Evolutionary conservation across 2,797 vertebrate species (phyloP), one percentile per base, ranked within the genome.

Genomic region (Pseudopleuronectes americanus): DNA sequence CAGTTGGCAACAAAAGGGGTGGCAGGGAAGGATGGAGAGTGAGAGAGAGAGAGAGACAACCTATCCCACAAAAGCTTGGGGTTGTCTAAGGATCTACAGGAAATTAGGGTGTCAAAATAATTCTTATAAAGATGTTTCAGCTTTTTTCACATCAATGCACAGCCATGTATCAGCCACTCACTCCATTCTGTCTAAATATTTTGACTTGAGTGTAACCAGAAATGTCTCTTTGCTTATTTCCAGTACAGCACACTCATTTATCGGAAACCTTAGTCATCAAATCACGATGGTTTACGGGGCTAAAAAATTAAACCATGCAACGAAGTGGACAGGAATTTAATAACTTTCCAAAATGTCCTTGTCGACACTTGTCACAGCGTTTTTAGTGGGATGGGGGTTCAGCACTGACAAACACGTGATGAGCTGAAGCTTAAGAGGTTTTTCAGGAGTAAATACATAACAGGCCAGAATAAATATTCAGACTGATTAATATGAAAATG

Each of bases 71-170:
- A 80, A 72, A 76, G 77, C 58, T 57, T 10, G 22, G 61, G 69
- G 73, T 81, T 78, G 77, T 79, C 71, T 83, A 63, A 76, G 76
- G 81, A 86, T 60, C 71, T 59, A 31, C 64, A 49, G 51, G 71
- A 62, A 85, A 77, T 70, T 61, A 71, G 71, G 64, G 57, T 33
- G 38, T 61, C 73, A 57, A 56, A 47, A 28, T 56, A 28, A 64
- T 28, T 53, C 51, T 60, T 71, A 69, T 36, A 43, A 49, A 68
- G 76, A 78, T 51, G 57, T 83, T 83, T 64, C 23, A 57, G 64
- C 43, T 62, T 73, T 70, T 72, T 53, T 79, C 61, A 60, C 41
- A 52, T 68, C 57, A 56, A 52, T 71, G 55, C 38, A 54, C 24
- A 52, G 55, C 24, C 31, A 38, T 16, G 48, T 61, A 68, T 75